Percentiles rank a stretch among this genome's conserved stretches.
Conservation (phyloP, 2,797 vertebrate species). For the Mormyrops attenuatus region DNA sequence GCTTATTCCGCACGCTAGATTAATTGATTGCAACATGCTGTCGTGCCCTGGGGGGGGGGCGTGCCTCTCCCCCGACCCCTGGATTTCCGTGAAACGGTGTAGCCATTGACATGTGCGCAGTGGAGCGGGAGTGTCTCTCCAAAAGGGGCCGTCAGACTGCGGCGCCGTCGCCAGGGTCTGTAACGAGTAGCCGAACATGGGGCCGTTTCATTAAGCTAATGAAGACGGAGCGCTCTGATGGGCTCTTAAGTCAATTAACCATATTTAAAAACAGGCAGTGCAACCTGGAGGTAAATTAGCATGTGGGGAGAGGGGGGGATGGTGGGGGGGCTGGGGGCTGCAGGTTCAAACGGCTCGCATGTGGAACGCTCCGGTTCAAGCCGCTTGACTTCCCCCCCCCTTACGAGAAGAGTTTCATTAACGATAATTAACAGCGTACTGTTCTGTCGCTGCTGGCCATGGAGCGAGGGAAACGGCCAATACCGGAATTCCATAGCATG, state of each 20-base stretch:
- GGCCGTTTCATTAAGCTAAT: conserved; percentile 77
- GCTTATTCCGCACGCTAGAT: conserved; percentile 65
- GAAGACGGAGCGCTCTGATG: conserved; percentile 69
- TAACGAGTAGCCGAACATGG: conserved; percentile 69
- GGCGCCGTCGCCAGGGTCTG: conserved; percentile 67
- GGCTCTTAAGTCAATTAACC: conserved; percentile 76
- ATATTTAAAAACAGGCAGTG: conserved; percentile 66
- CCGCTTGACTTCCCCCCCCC: conserved; percentile 56
- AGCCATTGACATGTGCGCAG: conserved; percentile 53
- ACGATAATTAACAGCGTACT: conserved; percentile 60
- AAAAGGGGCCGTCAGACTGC: conserved; percentile 69
- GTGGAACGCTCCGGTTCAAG: conserved; percentile 66
- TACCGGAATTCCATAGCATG: background rate
- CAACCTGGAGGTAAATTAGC: conserved; percentile 67
- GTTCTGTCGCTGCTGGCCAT: conserved; percentile 43
- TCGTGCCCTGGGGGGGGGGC: conserved; percentile 56
- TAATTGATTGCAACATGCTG: conserved; percentile 60
- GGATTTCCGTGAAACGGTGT: conserved; percentile 42
- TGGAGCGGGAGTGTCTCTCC: conserved; percentile 55
- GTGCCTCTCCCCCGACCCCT: conserved; percentile 40
- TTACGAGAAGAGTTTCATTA: conserved; percentile 66
- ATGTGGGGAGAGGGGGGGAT: conserved; percentile 49
- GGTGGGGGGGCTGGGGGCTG: conserved; percentile 42
- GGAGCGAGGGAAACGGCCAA: background rate
- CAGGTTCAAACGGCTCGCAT: conserved; percentile 69